phyloP scores from a whole-genome alignment of 2,113 vertebrate species.

The Labrus mixtus region DNA sequence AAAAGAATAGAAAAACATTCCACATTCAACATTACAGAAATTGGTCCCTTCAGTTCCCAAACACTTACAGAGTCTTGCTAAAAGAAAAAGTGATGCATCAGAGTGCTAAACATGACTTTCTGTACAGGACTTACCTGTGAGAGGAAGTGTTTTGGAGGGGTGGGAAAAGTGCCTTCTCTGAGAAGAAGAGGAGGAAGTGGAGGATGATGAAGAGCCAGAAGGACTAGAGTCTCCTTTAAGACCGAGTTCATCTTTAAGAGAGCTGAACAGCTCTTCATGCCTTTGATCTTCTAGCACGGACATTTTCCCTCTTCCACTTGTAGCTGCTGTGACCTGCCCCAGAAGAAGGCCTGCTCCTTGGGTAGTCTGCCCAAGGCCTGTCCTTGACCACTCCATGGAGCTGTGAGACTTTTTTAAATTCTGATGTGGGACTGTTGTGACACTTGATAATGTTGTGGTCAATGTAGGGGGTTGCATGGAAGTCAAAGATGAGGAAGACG shows the following conservation, averaged over 20 bases:
- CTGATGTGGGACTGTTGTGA: conserved; percentile 81
- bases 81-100: no score
- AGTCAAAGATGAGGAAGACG: conserved; percentile 76
- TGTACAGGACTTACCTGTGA: conserved; percentile 54
- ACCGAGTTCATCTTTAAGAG: conserved; percentile 88
- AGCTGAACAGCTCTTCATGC: conserved; percentile 89
- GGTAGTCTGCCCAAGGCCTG: conserved; percentile 80
- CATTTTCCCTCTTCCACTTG: conserved; percentile 85
- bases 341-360: conserved; percentile 72
- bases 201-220: conserved; percentile 83
- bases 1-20: no score
- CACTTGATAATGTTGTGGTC: conserved; percentile 46
- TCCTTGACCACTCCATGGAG: conserved; percentile 88
- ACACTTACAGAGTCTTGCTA: no score
- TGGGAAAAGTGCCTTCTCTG: conserved; percentile 81
- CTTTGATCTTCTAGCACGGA: conserved; percentile 83
- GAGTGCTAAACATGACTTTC: neutral
- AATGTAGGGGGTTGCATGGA: conserved; percentile 77
- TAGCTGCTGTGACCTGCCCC: conserved; percentile 69
- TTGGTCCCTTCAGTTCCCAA: no score
- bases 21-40: no score
- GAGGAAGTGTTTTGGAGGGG: conserved; percentile 77
- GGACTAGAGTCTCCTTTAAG: conserved; percentile 88
- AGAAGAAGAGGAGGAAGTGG: conserved; percentile 82
- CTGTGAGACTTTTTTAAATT: conserved; percentile 86